A percentile compares a stretch with the other conserved stretches of the same genome.
Evolutionary conservation across 1,140 invertebrate species (phyloP).

Genomic region (Eueides isabella): DNA sequence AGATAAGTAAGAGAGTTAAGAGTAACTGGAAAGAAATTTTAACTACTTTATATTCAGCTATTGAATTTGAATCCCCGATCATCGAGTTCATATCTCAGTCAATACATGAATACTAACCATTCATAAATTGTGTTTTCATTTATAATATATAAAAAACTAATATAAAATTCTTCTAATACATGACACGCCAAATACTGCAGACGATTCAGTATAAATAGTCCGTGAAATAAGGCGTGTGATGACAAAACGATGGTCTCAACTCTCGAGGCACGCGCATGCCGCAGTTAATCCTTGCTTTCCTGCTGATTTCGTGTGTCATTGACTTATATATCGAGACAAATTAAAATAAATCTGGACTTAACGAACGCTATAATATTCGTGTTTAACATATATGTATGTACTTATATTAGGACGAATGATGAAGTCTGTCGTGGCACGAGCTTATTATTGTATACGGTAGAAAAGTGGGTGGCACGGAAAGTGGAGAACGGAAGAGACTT

Average conservation of each 20-base stretch:
- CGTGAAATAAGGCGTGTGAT: constrained; percentile 41
- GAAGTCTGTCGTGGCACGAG: too few species aligned
- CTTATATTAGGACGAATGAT: not conserved
- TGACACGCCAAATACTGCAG: not conserved
- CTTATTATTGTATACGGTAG: too few species aligned
- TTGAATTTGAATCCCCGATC: too few species aligned
- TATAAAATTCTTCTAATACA: not conserved
- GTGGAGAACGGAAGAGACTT: too few species aligned
- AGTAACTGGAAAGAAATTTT: too few species aligned
- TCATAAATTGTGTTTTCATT: not conserved
- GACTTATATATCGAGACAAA: constrained; percentile 15
- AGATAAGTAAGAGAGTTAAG: too few species aligned
- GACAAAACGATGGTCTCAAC: constrained; percentile 42
- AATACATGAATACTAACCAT: too few species aligned
- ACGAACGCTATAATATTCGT: not conserved
- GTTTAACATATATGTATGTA: too few species aligned
- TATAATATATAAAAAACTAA: not conserved
- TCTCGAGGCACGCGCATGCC: constrained; percentile 36
- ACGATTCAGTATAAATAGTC: constrained; percentile 39
- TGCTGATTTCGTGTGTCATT: constrained; percentile 42
- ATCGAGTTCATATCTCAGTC: too few species aligned
- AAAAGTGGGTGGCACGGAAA: too few species aligned
- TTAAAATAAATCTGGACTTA: not conserved
- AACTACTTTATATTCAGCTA: too few species aligned
- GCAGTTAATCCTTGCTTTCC: constrained; percentile 42